Percentiles rank a stretch among this genome's conserved stretches.
These are phyloP conservation scores for Plemyria rubiginata DNA, from an alignment of 2,888 invertebrate species.

Conservation along the genomic window DNA sequence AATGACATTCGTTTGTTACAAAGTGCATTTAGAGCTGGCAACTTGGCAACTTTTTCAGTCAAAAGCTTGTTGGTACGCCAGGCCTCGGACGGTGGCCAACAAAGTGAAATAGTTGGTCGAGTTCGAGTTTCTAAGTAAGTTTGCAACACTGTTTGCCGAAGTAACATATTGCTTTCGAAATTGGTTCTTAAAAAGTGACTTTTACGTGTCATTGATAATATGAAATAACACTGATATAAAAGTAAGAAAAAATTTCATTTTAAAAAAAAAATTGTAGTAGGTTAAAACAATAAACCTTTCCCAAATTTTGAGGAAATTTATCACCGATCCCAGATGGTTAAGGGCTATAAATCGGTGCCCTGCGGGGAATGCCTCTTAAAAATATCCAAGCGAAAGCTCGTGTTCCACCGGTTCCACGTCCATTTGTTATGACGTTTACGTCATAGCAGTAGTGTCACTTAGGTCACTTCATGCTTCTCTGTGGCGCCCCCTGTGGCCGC, in stretches of 20 bases:
- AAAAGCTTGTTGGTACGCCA: conserved; percentile 22
- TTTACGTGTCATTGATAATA: not conserved
- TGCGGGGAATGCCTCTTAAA: too few species aligned
- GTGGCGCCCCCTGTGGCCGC: conserved; percentile 4
- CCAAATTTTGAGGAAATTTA: too few species aligned
- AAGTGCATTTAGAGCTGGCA: conserved; percentile 5
- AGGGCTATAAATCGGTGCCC: too few species aligned
- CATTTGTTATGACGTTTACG: conserved; percentile 22
- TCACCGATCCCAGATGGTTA: too few species aligned
- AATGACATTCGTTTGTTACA: not conserved
- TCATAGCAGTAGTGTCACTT: conserved; percentile 13
- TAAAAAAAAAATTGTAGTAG: too few species aligned
- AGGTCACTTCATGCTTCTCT: conserved; percentile 1
- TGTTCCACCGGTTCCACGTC: not conserved
- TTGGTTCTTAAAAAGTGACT: not conserved
- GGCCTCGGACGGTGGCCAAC: conserved; percentile 16
- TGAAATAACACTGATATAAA: not conserved
- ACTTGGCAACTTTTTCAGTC: conserved; percentile 14
- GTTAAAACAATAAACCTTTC: too few species aligned
- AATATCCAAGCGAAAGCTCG: not conserved
- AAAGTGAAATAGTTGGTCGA: conserved; percentile 22
- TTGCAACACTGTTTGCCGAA: conserved; percentile 4
- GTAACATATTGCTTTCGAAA: conserved; percentile 4
- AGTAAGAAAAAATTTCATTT: too few species aligned
- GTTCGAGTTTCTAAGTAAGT: conserved; percentile 10